Base-by-base conservation (phyloP, 2,888 invertebrate genomes). In the Apodemia duryi region DNA sequence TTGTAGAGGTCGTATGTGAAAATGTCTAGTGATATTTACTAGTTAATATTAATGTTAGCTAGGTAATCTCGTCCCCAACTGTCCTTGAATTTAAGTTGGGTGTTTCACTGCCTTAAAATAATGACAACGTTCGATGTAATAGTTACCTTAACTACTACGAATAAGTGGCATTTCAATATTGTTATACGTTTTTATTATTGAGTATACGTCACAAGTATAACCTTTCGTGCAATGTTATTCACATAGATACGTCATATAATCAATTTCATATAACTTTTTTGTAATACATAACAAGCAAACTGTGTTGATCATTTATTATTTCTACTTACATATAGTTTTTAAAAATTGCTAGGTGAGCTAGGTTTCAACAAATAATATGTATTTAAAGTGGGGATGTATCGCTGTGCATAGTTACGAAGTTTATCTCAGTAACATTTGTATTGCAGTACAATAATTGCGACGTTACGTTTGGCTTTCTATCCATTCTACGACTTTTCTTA, bases 81-180 rank as follows among this genome's bases (percentile, higher is more conserved):
- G 84, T 87, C 88, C 89, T 91, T 84, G 81, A 85, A 82, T 90
- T 91, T 91, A 83, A 83, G 91, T 91, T 91, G 91, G 91, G 89
- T 87, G 88, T 91, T 87, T 91, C 91, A 91, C 91, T 91, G 91
- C 91, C 91, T 91, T 91, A 91, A 89, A 88, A 77, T 87, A 81
- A 84, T 80, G 80, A 81, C 69, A 71, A 78, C 77, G 79, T 83
- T 87, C 77, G 84, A 78, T 81, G 83, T 90, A 88, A 89, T 88
- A 84, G 84, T 87, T 86, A 86, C 77, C 80, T 84, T 82, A 87
- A 88, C 83, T 88, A 85, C 77, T 88, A 86, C 88, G 82, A 68
- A 83, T 91, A 90, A 89, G 90, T 82, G 84, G 80, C 83, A 80
- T 87, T 84, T 81, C 77, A 81, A 73, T 73, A 75, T 71, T 70